Evolutionary conservation across 2,888 invertebrate genomes (phyloP).

Genomic region (Timema podura): DNA sequence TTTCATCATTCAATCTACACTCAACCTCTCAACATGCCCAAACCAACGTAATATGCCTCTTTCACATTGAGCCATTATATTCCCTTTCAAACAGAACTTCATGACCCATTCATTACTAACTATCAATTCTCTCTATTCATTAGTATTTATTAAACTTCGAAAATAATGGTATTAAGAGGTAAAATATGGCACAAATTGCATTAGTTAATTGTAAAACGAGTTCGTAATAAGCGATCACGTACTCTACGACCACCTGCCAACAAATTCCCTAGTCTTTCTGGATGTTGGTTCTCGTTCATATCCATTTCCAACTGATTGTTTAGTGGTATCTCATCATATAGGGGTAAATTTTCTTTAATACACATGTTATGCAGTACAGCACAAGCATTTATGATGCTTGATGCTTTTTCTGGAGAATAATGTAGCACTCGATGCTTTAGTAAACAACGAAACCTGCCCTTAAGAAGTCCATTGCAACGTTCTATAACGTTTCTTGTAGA

Average conservation of each 20-base stretch:
- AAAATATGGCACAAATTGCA: neutral
- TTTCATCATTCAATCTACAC: too few relatives aligned
- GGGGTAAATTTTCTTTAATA: neutral
- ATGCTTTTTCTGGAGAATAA: slow-evolving; percentile 27
- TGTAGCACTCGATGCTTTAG: slow-evolving; percentile 25
- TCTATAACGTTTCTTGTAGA: neutral
- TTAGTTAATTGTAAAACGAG: neutral
- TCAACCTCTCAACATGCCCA: too few relatives aligned
- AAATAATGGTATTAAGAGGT: too few relatives aligned
- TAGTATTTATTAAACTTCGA: too few relatives aligned
- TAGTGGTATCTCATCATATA: neutral
- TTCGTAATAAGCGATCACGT: neutral
- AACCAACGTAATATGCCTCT: too few relatives aligned
- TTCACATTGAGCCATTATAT: too few relatives aligned
- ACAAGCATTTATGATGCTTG: slow-evolving; percentile 30
- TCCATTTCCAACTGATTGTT: neutral
- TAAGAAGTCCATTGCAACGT: slow-evolving; percentile 26
- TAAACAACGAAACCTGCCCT: slow-evolving; percentile 28
- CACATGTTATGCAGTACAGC: slow-evolving; percentile 29
- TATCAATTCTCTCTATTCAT: too few relatives aligned
- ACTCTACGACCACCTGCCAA: slow-evolving; percentile 6
- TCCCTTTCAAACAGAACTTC: too few relatives aligned
- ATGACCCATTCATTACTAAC: too few relatives aligned
- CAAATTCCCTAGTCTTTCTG: neutral
- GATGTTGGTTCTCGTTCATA: neutral